Evolutionary conservation across 2,797 vertebrate genomes (phyloP), one percentile per base, ranked within the genome.

Genomic region (Spinibarbus caldwelli): DNA sequence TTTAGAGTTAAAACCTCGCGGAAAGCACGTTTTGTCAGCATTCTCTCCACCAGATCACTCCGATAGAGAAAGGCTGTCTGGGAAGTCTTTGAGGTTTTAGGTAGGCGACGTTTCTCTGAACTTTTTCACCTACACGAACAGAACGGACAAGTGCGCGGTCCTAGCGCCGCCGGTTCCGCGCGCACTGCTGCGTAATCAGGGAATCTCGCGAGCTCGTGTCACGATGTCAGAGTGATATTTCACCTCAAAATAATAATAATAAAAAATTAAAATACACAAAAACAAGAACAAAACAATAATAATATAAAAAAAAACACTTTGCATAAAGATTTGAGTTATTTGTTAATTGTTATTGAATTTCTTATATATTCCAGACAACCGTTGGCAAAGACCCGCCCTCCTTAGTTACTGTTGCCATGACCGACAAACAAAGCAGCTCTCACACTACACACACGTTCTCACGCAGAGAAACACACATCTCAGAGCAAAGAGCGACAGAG

Each of bases 81-180:
- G 84, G 68, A 85, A 85, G 15, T 72, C 66, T 64, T 72, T 49
- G 68, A 85, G 84, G 68, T 80, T 79, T 59, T 62, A 85, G 67
- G 84, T 85, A 52, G 77, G 84, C 77, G 84, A 85, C 57, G 77
- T 72, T 80, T 80, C 76, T 79, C 52, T 59, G 66, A 64, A 72
- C 67, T 72, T 79, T 62, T 66, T 85, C 84, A 85, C 67, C 84
- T 67, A 84, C 83, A 43, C 75, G 26, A 31, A 43, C 36, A 11
- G 11, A 29, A 5, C 19, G 19, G 6, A 11, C 34, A 49, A 77
- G 36, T 57, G 76, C 73, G 64, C 47, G 84, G 84, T 85, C 84
- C 84, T 85, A 85, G 41, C 31, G 84, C 84, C 77, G 54, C 41
- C 77, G 29, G 11, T 0, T 72, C 11, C 29, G 8, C 19, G 14